Evolutionary conservation across 2,888 invertebrate species (phyloP).

Genomic region (Phortica magna): DNA sequence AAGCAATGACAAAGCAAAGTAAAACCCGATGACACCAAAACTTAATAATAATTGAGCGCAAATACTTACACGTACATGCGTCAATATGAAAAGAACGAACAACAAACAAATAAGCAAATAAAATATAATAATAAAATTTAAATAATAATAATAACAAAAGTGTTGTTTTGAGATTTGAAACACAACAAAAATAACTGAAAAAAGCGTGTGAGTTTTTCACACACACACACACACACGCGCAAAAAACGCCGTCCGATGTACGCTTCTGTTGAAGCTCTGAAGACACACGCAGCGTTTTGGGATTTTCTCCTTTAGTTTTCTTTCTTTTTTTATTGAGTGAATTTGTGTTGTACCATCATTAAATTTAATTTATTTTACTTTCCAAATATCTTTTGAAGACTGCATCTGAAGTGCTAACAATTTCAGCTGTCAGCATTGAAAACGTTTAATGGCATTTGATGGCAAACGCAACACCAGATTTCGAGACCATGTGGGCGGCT

Average conservation of each 20-base stretch:
- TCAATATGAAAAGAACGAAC: too few species aligned
- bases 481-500: background rate
- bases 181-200: too few species aligned
- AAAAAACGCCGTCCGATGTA: too few species aligned
- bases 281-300: too few species aligned
- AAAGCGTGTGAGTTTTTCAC: too few species aligned
- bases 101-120: background rate
- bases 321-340: background rate
- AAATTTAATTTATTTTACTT: background rate
- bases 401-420: background rate
- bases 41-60: background rate
- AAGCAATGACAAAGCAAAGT: background rate
- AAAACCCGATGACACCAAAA: background rate
- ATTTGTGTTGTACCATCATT: background rate
- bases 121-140: background rate
- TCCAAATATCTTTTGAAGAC: background rate
- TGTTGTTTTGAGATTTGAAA: too few species aligned
- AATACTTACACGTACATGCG: constrained; percentile 10
- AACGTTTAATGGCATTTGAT: background rate
- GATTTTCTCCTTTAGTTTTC: background rate
- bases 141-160: background rate
- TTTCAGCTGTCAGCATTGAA: background rate
- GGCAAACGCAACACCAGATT: background rate
- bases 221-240: too few species aligned
- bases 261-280: too few species aligned